Base-by-base conservation (phyloP, 2,113 vertebrate species). In the Campylorhamphus procurvoides region DNA sequence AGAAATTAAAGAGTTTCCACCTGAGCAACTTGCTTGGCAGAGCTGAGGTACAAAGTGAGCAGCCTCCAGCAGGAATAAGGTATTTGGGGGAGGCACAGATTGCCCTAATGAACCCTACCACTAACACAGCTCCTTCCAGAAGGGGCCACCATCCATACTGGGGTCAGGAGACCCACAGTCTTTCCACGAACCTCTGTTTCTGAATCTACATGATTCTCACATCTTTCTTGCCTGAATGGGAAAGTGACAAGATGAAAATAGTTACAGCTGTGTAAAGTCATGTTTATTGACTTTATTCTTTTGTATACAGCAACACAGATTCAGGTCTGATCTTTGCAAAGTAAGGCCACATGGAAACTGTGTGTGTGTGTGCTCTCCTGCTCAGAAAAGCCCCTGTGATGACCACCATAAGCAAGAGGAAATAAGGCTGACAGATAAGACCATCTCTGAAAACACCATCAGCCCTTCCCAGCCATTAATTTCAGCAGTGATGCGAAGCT, bases 101-200 rank as follows among this genome's bases (percentile, higher is more conserved):
- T 58, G 37, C 56, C 52, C 42, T 59, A 39, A 59, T 56, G 49
- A 80, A 24, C 27, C 10, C 27, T 67, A 39, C 35, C 22, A 85
- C 27, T 49, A 80, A 18, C 55, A 66, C 9, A 55, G 42, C 31
- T 33, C 3, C 18, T 59, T 81, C 50, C 47, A 67, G 64, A 73
- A 52, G 35, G 31, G 14, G 4, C 12, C 50, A 35, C 16, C 1
- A 0, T 46, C 52, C 5, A 0, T 29, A 31, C n/a, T 50, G 9
- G 10, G 50, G 50, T 6, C 62, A 68, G 46, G 53, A 82, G 17
- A 78, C 31, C 24, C 31, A 23, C 62, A 78, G 50, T 31, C 84
- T 92, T 81, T 33, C 68, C 58, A 20, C 7, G 40, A 72, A 56
- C 40, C 17, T 91, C 87, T 73, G 74, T 40, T 84, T 47, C 58